These are phyloP conservation scores for Aix galericulata DNA, from an alignment of 2,113 vertebrate genomes.

Conservation along the genomic window DNA sequence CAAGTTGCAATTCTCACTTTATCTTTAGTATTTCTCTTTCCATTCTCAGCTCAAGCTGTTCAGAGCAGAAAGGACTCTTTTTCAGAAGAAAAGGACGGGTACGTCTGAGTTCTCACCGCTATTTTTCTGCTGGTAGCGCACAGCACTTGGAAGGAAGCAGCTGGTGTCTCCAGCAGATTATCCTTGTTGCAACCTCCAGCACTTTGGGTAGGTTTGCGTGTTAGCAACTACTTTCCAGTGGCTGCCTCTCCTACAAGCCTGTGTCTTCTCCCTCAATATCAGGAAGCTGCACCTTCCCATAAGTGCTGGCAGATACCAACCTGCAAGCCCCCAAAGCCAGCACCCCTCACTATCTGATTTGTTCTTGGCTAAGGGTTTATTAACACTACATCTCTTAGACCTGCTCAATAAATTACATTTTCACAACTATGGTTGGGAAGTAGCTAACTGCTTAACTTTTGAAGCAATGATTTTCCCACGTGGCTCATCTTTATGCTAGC, in stretches of 20 bases:
- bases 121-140: neutral
- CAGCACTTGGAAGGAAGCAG: neutral
- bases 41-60: neutral
- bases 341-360: neutral
- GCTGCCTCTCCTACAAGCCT: neutral
- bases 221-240: neutral
- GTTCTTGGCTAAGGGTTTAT: neutral
- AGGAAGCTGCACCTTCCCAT: neutral
- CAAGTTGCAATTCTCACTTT: neutral
- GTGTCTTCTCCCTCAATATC: neutral
- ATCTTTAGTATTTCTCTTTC: neutral
- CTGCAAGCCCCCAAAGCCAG: neutral
- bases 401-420: neutral
- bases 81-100: neutral
- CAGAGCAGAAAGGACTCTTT: neutral
- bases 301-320: neutral
- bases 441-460: neutral
- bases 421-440: neutral
- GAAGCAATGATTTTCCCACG: neutral
- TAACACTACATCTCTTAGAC: neutral
- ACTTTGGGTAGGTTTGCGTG: neutral
- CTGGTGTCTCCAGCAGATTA: neutral
- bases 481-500: neutral
- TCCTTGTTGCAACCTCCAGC: neutral
- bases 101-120: neutral